Conservation (phyloP, 2,888 invertebrate species). For the Belgica antarctica region DNA sequence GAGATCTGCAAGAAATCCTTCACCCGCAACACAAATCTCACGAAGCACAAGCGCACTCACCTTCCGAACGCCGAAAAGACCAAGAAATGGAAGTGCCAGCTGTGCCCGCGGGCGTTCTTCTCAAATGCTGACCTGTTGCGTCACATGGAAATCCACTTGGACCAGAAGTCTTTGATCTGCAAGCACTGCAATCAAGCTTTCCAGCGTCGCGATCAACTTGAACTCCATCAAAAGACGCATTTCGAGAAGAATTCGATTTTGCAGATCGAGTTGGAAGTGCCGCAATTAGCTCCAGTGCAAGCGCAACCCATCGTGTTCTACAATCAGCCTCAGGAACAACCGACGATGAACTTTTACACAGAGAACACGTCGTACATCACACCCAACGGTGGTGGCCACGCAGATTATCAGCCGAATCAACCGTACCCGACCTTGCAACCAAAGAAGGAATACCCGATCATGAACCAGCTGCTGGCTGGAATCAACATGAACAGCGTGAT, state of each 20-base stretch:
- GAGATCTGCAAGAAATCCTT: slow-evolving; percentile 28
- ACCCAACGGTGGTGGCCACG: too few species aligned
- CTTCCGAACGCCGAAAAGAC: neutral
- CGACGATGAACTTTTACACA: slow-evolving; percentile 36
- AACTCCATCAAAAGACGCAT: slow-evolving; percentile 31
- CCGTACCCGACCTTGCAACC: neutral
- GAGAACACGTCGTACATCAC: neutral
- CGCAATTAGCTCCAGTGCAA: neutral
- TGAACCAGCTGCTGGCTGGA: slow-evolving; percentile 21
- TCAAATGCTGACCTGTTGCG: neutral
- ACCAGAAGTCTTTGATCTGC: slow-evolving; percentile 9
- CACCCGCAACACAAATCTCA: slow-evolving; percentile 21
- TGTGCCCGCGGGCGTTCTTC: slow-evolving; percentile 22
- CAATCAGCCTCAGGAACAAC: neutral
- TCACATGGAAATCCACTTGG: slow-evolving; percentile 28
- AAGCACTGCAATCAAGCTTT: slow-evolving; percentile 35
- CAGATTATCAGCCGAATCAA: neutral
- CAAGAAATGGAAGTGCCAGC: slow-evolving; percentile 14
- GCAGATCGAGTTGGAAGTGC: neutral
- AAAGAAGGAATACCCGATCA: slow-evolving; percentile 27
- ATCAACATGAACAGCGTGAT: neutral
- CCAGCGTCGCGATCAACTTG: slow-evolving; percentile 21
- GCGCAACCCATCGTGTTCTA: slow-evolving; percentile 15
- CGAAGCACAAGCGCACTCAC: slow-evolving; percentile 37
- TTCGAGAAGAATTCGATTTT: neutral